Base-by-base conservation (phyloP, 2,113 vertebrate genomes). In the Electrona antarctica region DNA sequence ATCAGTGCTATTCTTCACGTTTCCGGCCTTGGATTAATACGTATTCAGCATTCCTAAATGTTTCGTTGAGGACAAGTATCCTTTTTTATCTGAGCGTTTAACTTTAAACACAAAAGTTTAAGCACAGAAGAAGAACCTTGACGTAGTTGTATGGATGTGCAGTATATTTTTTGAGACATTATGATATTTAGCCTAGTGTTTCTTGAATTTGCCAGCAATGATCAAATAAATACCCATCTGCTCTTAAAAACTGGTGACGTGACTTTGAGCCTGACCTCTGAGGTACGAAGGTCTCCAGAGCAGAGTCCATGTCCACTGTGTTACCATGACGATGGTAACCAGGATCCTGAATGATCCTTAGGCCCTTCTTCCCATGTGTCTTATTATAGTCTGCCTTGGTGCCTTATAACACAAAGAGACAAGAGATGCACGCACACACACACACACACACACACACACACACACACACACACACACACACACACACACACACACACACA, bases 241-340 rank as follows among this genome's bases (percentile, higher is more conserved):
- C 1, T 12, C 12, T 6, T 54, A 14, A 54, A 54, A 13, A 54
- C 33, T 41, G 33, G 33, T 41, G 33, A 41, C 33, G 6, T 21
- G 6, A 13, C 45, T 51, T 0, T 6, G 52, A 50, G 12, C 10
- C 76, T 55, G 21, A 98, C 97, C 95, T 94, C 69, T 92, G 90
- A 9, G 96, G 96, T 67, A 93, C 78, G 64, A 97, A 98, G 0
- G 92, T 95, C 73, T 93, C 92, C 78, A 98, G 73, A 7, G 96
- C 96, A 48, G 92, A 81, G 72, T 94, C 92, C 95, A 98, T 95
- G 85, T 99, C 96, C 33, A 98, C 90, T 2, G 92, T 94, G 86
- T 92, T 96, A 66, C 96, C 95, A 60, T 94, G 84, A 1, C 97
- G 92, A 61, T 79, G 91, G 60, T 93, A 96, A 13, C 93, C 84